These are phyloP conservation scores for Chirona hameri DNA, from an alignment of 2,888 invertebrate genomes.

Conservation along the genomic window DNA sequence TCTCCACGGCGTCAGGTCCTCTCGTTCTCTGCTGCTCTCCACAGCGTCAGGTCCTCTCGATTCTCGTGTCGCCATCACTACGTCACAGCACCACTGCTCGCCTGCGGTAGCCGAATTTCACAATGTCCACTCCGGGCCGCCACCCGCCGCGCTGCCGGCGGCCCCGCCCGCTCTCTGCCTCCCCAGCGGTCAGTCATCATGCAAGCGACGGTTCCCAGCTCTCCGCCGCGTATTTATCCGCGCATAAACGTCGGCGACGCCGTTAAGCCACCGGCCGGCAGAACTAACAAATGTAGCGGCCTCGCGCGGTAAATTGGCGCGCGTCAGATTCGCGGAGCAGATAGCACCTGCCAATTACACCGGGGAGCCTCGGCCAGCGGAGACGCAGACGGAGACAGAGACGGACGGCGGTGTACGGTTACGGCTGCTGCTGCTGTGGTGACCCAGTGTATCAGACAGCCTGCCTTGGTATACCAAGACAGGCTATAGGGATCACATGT, in stretches of 20 bases:
- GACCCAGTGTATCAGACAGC: too few species aligned
- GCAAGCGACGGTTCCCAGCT: neutral
- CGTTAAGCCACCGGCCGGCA: neutral
- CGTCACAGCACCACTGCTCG: too few species aligned
- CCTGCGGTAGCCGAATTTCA: neutral
- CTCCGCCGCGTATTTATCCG: neutral
- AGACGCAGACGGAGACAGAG: too few species aligned
- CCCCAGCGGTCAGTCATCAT: neutral
- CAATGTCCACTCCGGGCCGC: neutral
- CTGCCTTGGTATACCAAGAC: too few species aligned
- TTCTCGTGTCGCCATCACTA: neutral
- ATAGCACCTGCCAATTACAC: conserved; percentile 23
- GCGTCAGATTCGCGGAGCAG: neutral
- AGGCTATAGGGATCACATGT: too few species aligned
- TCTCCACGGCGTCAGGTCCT: neutral
- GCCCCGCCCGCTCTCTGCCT: too few species aligned
- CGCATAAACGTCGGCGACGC: neutral
- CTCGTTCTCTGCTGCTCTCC: neutral
- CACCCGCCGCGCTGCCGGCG: neutral
- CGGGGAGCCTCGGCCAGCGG: neutral
- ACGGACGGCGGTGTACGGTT: too few species aligned
- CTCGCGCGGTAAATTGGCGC: neutral
- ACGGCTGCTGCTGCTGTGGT: too few species aligned
- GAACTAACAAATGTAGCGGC: neutral
- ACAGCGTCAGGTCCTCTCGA: too few species aligned